These are phyloP conservation scores for Anhinga rufa DNA, from an alignment of 2,113 vertebrate genomes.

Conservation along the genomic window DNA sequence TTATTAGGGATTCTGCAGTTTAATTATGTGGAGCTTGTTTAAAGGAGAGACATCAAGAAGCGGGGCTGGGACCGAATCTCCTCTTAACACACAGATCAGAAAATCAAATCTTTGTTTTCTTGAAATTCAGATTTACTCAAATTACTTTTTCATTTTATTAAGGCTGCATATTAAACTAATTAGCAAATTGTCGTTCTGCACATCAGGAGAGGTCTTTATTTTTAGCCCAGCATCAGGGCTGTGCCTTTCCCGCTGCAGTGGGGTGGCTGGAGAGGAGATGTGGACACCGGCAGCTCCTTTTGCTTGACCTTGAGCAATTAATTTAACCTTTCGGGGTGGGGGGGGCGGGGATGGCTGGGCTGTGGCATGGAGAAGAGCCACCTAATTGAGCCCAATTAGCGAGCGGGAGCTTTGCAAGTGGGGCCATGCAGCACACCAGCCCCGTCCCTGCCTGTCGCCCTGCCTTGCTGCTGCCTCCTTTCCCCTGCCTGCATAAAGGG, in stretches of 20 bases:
- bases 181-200: slow-evolving; percentile 54
- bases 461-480: background rate
- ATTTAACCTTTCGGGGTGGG: background rate
- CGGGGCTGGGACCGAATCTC: slow-evolving; percentile 13
- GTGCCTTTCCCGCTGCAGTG: background rate
- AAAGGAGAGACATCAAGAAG: slow-evolving; percentile 47
- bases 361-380: background rate
- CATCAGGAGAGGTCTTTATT: slow-evolving; percentile 60
- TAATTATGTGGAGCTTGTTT: slow-evolving; percentile 47
- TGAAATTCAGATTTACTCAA: slow-evolving; percentile 65
- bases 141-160: slow-evolving; percentile 64
- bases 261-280: background rate
- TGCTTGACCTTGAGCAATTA: slow-evolving; percentile 48
- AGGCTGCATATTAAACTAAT: slow-evolving; percentile 66
- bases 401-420: background rate
- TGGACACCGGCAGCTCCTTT: background rate
- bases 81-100: slow-evolving; percentile 56
- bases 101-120: slow-evolving; percentile 71
- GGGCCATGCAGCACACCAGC: background rate
- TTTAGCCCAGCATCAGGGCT: slow-evolving; percentile 41
- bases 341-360: background rate
- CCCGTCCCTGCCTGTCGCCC: background rate
- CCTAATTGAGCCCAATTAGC: slow-evolving; percentile 59
- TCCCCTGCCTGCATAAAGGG: background rate
- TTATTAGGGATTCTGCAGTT: slow-evolving; percentile 28